phyloP scores from a whole-genome alignment of 1,140 invertebrate genomes.

The Periplaneta americana region DNA sequence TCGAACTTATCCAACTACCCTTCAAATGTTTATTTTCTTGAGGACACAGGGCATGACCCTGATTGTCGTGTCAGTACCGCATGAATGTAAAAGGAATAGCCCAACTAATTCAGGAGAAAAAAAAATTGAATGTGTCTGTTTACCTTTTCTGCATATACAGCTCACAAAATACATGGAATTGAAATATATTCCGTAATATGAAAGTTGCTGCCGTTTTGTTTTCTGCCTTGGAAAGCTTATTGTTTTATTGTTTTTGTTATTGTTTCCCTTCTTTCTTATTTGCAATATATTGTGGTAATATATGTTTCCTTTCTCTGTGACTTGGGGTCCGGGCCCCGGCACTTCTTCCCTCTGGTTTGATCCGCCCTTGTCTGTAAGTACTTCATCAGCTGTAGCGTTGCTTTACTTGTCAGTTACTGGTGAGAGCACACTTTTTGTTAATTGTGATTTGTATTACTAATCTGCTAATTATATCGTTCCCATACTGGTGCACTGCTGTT shows the following conservation, averaged over 20 bases:
- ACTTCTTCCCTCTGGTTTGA: slow-evolving; percentile 6
- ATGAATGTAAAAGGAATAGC: no score
- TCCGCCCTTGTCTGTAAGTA: slow-evolving; percentile 22
- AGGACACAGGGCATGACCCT: no score
- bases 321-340: not conserved
- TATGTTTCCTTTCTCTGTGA: slow-evolving; percentile 2
- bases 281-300: not conserved
- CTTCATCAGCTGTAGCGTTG: not conserved
- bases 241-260: not conserved
- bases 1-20: no score
- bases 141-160: no score
- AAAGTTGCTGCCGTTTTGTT: no score
- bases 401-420: not conserved
- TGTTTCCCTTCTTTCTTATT: not conserved
- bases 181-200: no score
- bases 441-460: not conserved
- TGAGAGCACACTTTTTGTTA: not conserved
- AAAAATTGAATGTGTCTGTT: no score
- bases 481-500: not conserved
- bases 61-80: no score
- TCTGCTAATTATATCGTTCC: not conserved
- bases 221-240: not conserved
- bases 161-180: no score
- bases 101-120: no score
- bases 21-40: no score